Conservation (phyloP, 2,888 invertebrate species). For the Epinotia brunnichana region DNA sequence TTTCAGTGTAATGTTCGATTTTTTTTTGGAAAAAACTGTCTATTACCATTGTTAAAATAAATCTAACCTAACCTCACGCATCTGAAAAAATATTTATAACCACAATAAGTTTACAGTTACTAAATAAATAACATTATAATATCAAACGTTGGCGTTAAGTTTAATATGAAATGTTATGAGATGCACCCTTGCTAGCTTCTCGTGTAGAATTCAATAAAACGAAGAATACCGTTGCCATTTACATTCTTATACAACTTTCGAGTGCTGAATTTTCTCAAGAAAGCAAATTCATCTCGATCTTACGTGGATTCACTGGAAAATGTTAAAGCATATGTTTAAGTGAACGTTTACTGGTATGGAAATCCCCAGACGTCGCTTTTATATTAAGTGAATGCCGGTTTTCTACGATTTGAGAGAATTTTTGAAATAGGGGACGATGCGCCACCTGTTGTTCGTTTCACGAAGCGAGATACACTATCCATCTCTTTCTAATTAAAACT, state of each 20-base stretch:
- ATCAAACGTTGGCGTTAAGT: not conserved
- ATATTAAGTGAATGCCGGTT: not conserved
- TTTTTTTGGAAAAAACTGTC: not conserved
- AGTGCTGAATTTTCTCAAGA: not conserved
- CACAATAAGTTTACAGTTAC: too few relatives aligned
- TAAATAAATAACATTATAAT: not conserved
- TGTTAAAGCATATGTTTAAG: conserved; percentile 5
- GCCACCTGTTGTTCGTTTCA: too few relatives aligned
- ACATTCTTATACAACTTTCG: not conserved
- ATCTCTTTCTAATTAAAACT: too few relatives aligned
- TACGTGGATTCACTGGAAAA: not conserved
- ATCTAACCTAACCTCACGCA: too few relatives aligned
- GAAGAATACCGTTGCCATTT: not conserved
- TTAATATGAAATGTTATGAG: too few relatives aligned
- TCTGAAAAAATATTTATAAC: too few relatives aligned
- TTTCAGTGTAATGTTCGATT: too few relatives aligned
- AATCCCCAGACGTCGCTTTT: not conserved
- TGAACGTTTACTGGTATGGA: conserved; percentile 8
- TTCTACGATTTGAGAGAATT: not conserved
- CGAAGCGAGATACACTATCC: too few relatives aligned
- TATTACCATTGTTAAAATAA: not conserved
- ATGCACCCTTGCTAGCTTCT: too few relatives aligned
- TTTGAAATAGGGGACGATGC: not conserved
- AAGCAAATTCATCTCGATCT: conserved; percentile 6
- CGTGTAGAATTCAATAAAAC: too few relatives aligned